Evolutionary conservation across 2,797 vertebrate species (phyloP).

Genomic region (Micrastur ruficollis): DNA sequence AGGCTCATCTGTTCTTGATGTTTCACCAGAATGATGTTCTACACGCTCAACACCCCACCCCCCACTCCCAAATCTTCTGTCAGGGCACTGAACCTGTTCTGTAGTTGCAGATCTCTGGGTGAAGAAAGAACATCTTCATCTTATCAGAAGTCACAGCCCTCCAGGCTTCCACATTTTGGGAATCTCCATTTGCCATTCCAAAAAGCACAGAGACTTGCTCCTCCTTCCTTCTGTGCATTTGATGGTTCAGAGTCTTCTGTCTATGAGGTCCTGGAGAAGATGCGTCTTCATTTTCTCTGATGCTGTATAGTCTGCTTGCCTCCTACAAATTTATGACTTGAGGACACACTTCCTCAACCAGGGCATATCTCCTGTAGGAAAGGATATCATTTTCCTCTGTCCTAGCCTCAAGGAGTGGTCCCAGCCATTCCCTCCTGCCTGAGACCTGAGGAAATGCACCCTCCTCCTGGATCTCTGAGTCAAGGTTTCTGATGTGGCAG

Average conservation of each 20-base stretch:
- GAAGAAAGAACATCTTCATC: not conserved
- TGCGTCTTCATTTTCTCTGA: not conserved
- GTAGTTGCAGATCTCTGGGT: not conserved
- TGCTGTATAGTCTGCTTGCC: not conserved
- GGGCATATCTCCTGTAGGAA: not conserved
- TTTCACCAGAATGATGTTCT: not conserved
- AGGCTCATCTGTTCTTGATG: not conserved
- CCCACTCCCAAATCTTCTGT: not conserved
- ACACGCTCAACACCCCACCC: accelerated
- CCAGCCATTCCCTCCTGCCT: not conserved
- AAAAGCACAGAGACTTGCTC: not conserved
- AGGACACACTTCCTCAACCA: not conserved
- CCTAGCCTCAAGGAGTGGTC: not conserved
- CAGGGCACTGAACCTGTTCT: not conserved
- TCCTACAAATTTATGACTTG: not conserved
- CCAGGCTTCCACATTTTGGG: not conserved
- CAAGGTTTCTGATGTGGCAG: not conserved
- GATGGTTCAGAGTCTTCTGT: not conserved
- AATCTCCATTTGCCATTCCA: not conserved
- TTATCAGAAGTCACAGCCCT: not conserved
- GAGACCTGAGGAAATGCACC: not conserved
- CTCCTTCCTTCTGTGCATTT: not conserved
- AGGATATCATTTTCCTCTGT: not conserved
- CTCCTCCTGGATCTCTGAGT: not conserved
- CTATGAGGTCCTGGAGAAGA: not conserved